Evolutionary conservation across 35 echinoderm and acorn worm species (phyloP).

Genomic region (Ophiothrix spiculata): DNA sequence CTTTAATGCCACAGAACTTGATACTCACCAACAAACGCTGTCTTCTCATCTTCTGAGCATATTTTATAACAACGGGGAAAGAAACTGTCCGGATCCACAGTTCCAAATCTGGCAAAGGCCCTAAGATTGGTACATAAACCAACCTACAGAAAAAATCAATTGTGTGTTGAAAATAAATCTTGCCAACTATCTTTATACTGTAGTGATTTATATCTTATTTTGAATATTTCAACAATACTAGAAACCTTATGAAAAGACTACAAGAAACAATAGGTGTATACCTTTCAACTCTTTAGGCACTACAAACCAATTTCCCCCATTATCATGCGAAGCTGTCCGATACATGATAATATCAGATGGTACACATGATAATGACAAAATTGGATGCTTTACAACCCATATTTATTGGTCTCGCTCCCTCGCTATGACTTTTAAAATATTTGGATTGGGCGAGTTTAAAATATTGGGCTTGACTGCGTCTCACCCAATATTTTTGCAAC

Average conservation of each 20-base stretch:
- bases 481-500: too few species aligned
- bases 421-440: too few species aligned
- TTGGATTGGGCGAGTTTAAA: too few species aligned
- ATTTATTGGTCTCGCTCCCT: too few species aligned
- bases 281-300: not conserved
- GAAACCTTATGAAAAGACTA: not conserved
- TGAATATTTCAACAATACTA: not conserved
- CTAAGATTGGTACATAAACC: slow-evolving; percentile 78
- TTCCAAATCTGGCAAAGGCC: slow-evolving; percentile 69
- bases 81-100: slow-evolving; percentile 69
- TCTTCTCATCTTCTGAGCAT: slow-evolving; percentile 87
- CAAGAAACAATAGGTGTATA: not conserved
- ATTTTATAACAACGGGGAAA: slow-evolving; percentile 91
- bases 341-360: too few species aligned
- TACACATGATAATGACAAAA: too few species aligned
- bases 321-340: too few species aligned
- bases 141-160: slow-evolving; percentile 31
- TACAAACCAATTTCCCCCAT: not conserved
- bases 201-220: not conserved
- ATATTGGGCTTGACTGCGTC: too few species aligned
- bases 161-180: not conserved
- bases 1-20: too few species aligned
- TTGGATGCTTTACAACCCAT: too few species aligned
- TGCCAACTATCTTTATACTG: not conserved
- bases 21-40: slow-evolving; percentile 76